Percentiles rank a stretch among this genome's conserved stretches.
These are phyloP conservation scores for Lithobates pipiens DNA, from an alignment of 2,797 vertebrate genomes.

Conservation along the genomic window DNA sequence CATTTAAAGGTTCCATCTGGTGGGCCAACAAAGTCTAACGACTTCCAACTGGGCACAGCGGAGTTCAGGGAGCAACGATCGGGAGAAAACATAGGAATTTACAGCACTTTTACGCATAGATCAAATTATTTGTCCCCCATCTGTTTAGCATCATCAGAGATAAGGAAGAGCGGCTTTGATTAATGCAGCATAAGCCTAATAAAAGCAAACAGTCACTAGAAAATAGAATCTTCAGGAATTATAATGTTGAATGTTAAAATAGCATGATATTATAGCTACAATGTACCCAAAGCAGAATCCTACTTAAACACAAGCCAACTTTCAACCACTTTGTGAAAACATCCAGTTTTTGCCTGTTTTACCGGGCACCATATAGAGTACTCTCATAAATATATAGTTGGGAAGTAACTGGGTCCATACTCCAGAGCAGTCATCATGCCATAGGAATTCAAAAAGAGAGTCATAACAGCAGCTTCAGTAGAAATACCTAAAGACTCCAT, in stretches of 20 bases:
- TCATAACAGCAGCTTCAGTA: too few species aligned
- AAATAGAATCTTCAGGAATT: background rate
- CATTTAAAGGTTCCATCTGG: conserved; percentile 50
- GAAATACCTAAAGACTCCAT: too few species aligned
- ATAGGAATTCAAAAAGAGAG: too few species aligned
- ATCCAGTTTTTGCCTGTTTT: too few species aligned
- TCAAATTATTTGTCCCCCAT: conserved; percentile 45
- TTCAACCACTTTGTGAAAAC: too few species aligned
- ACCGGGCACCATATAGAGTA: too few species aligned
- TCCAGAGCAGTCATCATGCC: too few species aligned
- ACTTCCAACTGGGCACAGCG: conserved; percentile 14
- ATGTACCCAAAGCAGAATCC: background rate
- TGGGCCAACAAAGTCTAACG: conserved; percentile 33
- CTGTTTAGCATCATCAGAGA: conserved; percentile 39
- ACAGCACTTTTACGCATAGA: conserved; percentile 34
- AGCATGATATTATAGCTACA: background rate
- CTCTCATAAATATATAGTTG: too few species aligned
- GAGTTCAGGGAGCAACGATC: conserved; percentile 10
- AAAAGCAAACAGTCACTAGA: background rate
- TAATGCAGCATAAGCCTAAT: background rate
- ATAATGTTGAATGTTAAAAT: background rate
- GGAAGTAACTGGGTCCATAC: too few species aligned
- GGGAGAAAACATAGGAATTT: conserved; percentile 34
- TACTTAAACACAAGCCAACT: too few species aligned
- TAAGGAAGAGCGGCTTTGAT: conserved; percentile 15